Base-by-base conservation (phyloP, 2,113 vertebrate species). In the Dryoscopus gambensis region DNA sequence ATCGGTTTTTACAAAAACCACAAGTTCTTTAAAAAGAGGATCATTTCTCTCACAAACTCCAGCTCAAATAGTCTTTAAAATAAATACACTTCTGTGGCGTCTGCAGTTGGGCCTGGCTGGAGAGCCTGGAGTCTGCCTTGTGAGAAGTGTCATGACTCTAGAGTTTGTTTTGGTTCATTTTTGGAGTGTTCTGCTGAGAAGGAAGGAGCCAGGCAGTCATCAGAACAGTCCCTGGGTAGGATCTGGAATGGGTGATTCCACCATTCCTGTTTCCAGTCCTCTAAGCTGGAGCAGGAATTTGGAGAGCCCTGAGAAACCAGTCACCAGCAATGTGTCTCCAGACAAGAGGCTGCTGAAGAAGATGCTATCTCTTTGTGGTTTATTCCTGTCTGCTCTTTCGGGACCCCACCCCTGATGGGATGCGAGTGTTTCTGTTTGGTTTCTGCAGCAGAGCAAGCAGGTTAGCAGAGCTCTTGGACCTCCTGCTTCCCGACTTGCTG, bases 161-260 rank as follows among this genome's bases (percentile, higher is more conserved):
- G 75, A 75, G 60, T 91, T 94, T 94, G 89, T 7, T 86, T 95
- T 89, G 85, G 53, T 93, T 95, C 74, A 49, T 87, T 93, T 95
- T 91, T 89, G 40, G 89, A 93, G 71, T 78, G 69, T 68, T 94
- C 49, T 84, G 56, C 57, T 84, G 77, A 62, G 80, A 68, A 87
- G 62, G 62, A 94, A 89, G 95, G 73, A 97, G 83, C 76, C 94
- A 84, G 73, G 74, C 91, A 92, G 80, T 57, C 53, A 82, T n/a
- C 89, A 91, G 89, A 90, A 49, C 62, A 71, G 62, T 95, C 18
- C 24, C 62, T 79, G 77, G 20, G 40, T 85, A 49, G 77, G 65
- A 84, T 93, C 59, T 89, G 71, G 49, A 39, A 37, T 76, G 31
- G 35, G 14, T 67, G 33, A 75, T 86, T 89, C 60, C 31, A n/a